Evolutionary conservation across 2,113 vertebrate species (phyloP).

Genomic region (Cottus gobio): DNA sequence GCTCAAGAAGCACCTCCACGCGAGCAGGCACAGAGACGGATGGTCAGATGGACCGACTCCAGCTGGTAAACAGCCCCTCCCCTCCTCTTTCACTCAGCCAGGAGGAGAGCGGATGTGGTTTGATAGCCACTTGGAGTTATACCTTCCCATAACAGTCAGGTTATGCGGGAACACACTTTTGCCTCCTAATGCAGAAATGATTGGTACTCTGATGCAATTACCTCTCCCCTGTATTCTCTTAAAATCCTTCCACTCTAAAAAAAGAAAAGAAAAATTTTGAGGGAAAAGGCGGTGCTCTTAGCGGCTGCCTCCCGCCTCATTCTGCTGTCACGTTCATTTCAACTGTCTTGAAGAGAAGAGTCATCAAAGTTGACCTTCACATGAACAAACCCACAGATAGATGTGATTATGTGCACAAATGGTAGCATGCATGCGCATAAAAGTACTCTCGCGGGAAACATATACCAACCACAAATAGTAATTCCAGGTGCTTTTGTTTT

Average conservation of each 20-base stretch:
- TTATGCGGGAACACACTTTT: constrained; percentile 31
- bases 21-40: constrained; percentile 56
- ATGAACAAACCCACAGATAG: not conserved
- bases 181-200: constrained; percentile 62
- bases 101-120: constrained; percentile 45
- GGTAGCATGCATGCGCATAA: not conserved
- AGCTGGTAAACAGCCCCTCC: constrained; percentile 44
- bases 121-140: constrained; percentile 49
- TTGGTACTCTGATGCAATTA: constrained; percentile 59
- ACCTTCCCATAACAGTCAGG: constrained; percentile 39
- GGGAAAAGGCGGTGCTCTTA: constrained; percentile 15
- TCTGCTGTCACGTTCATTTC: constrained; percentile 22
- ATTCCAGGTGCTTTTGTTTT: constrained; percentile 11
- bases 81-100: constrained; percentile 31
- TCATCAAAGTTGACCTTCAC: constrained; percentile 39
- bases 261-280: not conserved
- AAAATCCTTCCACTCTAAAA: constrained; percentile 30
- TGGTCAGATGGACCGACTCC: constrained; percentile 51
- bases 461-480: not conserved
- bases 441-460: not conserved
- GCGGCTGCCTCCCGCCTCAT: constrained; percentile 2
- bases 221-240: constrained; percentile 42
- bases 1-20: constrained; percentile 36
- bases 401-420: not conserved
- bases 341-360: not conserved